phyloP scores from a whole-genome alignment of 2,888 invertebrate genomes.

The Lissocephala sabroskyi region DNA sequence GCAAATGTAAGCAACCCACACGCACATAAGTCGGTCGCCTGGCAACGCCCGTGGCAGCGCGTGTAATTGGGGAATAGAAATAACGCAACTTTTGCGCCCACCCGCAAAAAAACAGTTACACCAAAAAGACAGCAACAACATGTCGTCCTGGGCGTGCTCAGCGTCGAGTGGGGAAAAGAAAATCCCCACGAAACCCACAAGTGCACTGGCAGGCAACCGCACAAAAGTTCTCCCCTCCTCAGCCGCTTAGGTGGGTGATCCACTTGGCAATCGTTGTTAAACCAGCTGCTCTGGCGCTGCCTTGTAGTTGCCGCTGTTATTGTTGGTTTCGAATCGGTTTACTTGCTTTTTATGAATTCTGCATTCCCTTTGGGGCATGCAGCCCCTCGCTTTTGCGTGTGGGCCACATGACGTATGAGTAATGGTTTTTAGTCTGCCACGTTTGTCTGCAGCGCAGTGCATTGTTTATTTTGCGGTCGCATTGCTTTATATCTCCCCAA shows the following conservation, averaged over 20 bases:
- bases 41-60: constrained; percentile 41
- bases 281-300: background rate
- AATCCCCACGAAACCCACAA: constrained; percentile 4
- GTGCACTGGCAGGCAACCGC: constrained; percentile 3
- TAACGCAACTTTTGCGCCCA: constrained; percentile 24
- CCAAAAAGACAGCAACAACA: background rate
- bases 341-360: constrained; percentile 23
- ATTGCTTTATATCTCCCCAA: constrained; percentile 26
- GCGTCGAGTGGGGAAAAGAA: background rate
- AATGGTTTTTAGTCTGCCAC: constrained; percentile 49
- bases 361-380: constrained; percentile 49
- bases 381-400: too few relatives aligned
- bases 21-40: constrained; percentile 6
- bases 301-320: constrained; percentile 15
- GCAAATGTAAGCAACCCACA: constrained; percentile 43
- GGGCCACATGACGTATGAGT: constrained; percentile 61
- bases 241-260: constrained; percentile 24
- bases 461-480: constrained; percentile 54
- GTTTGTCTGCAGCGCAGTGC: constrained; percentile 23
- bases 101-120: constrained; percentile 7
- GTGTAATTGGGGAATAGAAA: constrained; percentile 43
- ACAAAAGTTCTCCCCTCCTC: background rate
- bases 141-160: background rate
- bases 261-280: constrained; percentile 40
- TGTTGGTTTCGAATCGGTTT: constrained; percentile 43